Base-by-base conservation (phyloP, 2,888 invertebrate genomes). In the Spialia ferax region DNA sequence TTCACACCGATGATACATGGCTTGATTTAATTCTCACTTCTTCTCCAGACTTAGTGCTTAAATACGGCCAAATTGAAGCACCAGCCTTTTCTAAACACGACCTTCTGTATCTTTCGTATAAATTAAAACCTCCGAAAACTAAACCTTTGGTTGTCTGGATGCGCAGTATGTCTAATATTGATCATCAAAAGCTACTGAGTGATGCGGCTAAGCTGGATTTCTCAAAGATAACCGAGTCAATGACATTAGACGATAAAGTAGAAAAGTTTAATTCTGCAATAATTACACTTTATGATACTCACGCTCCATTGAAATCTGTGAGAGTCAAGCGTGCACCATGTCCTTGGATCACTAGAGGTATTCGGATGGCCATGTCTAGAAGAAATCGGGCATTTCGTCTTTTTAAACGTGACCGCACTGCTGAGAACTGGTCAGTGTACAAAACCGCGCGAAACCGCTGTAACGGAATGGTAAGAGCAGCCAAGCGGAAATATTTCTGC, bases 381-480 rank as follows among this genome's bases (percentile, higher is more conserved):
- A 52, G 62, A 0, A 23, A 62, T 7, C 18, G 32, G 10, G 13
- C 15, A 0, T 63, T 63, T 38, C 20, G 54, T n/a, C 5, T 22
- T 10, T 63, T 54, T 35, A 63, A 38, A 7, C 62, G 35, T 4
- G 62, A 63, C 15, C 11, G 62, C 11, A 11, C 8, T 26, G 38
- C 38, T 23, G 54, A 63, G 1, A 63, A 8, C 63, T 70, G 18
- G 55, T 1, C 18, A 50, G 1, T n/a, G 35, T 35, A 57, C 38
- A 29, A 55, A 26, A 15, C 42, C 2, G 29, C 38, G 52, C 38
- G 64, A 5, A 68, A 65, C 22, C 26, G 13, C 15, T 69, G 61
- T 23, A 64, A 68, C n/a, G 55, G 56, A 8, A 60, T 63, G 48
- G 55, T 67, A 20, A 54, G 63, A 32, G 42, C 29, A 20, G 68